These are phyloP conservation scores for Edolisoma coerulescens DNA, from an alignment of 2,113 vertebrate genomes.

Conservation along the genomic window DNA sequence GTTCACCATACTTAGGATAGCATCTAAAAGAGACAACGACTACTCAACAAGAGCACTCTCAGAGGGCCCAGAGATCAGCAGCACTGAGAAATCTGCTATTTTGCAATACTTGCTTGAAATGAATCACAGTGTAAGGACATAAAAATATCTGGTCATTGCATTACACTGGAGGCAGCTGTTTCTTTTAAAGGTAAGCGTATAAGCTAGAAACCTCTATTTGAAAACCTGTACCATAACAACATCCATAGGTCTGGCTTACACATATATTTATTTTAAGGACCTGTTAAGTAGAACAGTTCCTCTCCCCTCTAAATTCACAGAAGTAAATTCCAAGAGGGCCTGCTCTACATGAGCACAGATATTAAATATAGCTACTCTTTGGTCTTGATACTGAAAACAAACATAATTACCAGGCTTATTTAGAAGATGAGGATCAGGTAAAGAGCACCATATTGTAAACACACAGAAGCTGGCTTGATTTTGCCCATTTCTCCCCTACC, in stretches of 20 bases:
- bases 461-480: neutral
- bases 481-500: neutral
- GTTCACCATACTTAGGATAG: slow-evolving; percentile 97
- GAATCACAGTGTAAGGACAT: neutral
- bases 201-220: neutral
- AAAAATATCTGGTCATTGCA: neutral
- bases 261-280: neutral
- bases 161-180: neutral
- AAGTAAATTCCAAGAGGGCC: neutral
- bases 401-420: neutral
- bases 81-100: neutral
- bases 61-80: neutral
- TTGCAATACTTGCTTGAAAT: neutral
- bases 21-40: slow-evolving; percentile 79
- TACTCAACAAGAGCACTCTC: neutral
- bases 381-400: neutral
- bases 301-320: neutral
- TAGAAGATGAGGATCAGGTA: neutral
- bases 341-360: neutral
- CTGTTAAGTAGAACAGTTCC: neutral
- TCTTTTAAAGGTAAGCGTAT: neutral
- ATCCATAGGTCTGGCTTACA: neutral
- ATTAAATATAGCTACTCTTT: neutral
- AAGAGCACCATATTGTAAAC: neutral
- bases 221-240: neutral